These are phyloP conservation scores for Nipponia nippon DNA, from an alignment of 2,113 vertebrate species.

Conservation along the genomic window DNA sequence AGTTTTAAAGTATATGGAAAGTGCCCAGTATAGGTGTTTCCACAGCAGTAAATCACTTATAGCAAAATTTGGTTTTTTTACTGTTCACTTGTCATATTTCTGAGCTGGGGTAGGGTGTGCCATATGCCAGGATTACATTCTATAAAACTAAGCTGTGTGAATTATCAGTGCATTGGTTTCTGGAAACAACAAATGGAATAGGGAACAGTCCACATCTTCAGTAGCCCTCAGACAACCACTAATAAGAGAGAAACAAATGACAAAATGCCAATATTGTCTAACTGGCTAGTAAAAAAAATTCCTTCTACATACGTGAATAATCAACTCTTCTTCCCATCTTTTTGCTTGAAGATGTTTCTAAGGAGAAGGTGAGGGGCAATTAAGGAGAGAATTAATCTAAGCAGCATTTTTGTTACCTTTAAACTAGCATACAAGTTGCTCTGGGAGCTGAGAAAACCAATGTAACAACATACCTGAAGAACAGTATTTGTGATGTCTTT, in stretches of 20 bases:
- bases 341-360: neutral
- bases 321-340: neutral
- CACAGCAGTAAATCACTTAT: fast-evolving
- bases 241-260: neutral
- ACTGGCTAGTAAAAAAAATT: neutral
- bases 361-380: neutral
- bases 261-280: neutral
- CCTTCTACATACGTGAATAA: neutral
- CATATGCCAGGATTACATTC: neutral
- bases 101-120: neutral
- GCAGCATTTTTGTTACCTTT: neutral
- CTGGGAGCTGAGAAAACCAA: neutral
- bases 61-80: neutral
- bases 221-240: neutral
- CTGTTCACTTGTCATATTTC: neutral
- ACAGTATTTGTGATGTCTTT: neutral
- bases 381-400: neutral
- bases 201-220: neutral
- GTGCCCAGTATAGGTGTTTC: neutral
- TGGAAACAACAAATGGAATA: neutral
- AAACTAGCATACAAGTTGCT: neutral
- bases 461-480: neutral
- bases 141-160: neutral
- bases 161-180: neutral
- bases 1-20: neutral